Evolutionary conservation across 53 echinoderm and acorn worm genomes (phyloP), one percentile per base, ranked within the genome.

Genomic region (Henricia sp.): DNA sequence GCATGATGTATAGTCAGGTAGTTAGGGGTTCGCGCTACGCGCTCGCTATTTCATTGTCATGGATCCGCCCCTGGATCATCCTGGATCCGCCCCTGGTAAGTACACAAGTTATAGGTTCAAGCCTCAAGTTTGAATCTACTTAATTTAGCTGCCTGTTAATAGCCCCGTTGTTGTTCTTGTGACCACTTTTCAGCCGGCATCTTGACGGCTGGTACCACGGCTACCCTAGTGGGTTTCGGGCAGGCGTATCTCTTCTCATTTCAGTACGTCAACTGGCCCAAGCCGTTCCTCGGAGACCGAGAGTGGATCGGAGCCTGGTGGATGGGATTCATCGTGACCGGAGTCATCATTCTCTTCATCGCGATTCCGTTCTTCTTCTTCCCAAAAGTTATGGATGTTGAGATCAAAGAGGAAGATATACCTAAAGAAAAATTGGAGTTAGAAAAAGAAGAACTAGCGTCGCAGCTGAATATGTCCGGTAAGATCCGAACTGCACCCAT

Each of bases 261-360:
- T 3, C 4, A 16, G 37, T 27, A 28, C 77, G 77, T 77, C 41
- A 62, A 77, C 77, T 77, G 77, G 77, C 77, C 77, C 25, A 33
- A 14, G 17, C 14, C 24, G 16, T 30, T n/a, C 16, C 60, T 60
- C 42, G 8, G 6, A 33, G 62, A 41, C 59, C 43, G 42, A 34
- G 67, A 74, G 29, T 86, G 86, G 86, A 50, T 94, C 11, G 94
- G 94, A 0, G 94, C 94, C 29, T 94, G 94, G 94, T 94, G 94
- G 94, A 67, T 94, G 9, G 94, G 94, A 0, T 85, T 89, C 48
- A 13, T 94, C 40, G 53, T 94, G 6, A 84, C 64, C 33, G 87
- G 86, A 17, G 37, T 70, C 37, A 34, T 83, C 71, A 83, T 89
- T 43, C 9, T 89, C 3, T 17, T 91, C 43, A 26, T 86, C 33